Conservation (phyloP, 2,797 vertebrate genomes). For the Anguilla marmorata region DNA sequence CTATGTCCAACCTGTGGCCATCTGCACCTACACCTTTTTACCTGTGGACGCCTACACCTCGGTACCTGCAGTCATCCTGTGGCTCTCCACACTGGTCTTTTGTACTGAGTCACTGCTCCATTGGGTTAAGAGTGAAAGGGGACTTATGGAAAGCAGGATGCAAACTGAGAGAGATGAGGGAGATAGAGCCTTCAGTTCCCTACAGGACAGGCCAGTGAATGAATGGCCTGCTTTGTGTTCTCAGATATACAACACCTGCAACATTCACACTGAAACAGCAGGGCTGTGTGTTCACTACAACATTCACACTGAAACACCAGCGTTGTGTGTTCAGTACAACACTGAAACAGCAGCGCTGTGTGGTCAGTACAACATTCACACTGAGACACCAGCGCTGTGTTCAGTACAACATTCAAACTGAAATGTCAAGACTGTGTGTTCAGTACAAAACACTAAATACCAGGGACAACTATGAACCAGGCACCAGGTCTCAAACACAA, state of each 20-base stretch:
- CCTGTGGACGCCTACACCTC: not conserved
- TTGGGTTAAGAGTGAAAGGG: constrained; percentile 34
- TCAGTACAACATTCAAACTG: not conserved
- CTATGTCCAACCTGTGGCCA: too few relatives aligned
- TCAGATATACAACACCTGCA: constrained; percentile 14
- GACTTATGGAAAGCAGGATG: constrained; percentile 73
- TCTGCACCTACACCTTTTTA: not conserved
- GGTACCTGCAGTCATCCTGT: not conserved
- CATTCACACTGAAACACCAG: too few relatives aligned
- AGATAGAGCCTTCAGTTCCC: constrained; percentile 62
- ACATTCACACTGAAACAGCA: not conserved
- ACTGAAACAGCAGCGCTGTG: too few relatives aligned
- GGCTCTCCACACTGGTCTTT: not conserved
- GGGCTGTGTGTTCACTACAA: not conserved
- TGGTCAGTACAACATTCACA: too few relatives aligned
- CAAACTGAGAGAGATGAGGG: constrained; percentile 64
- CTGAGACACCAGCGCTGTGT: too few relatives aligned
- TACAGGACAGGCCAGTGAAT: constrained; percentile 50
- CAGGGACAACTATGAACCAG: not conserved
- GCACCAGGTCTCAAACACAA: not conserved
- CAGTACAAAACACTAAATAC: not conserved
- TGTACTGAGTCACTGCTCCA: not conserved
- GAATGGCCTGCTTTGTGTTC: constrained; percentile 55
- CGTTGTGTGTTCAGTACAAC: too few relatives aligned
- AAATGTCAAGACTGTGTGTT: not conserved